phyloP scores from a whole-genome alignment of 2,797 vertebrate genomes.

The Artibeus jamaicensis region DNA sequence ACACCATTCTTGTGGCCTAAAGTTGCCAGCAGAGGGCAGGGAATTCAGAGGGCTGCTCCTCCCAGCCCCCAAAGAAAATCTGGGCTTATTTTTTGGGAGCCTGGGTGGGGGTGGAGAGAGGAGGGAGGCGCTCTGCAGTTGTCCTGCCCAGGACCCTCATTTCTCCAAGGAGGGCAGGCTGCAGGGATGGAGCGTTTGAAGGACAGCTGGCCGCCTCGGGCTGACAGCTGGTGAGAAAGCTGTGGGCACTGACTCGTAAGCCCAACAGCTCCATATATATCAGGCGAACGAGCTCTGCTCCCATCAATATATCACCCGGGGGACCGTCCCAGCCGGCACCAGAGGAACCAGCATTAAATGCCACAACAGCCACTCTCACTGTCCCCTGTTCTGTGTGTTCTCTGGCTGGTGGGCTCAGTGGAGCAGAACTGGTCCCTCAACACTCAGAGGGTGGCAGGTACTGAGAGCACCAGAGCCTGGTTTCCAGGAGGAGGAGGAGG shows the following conservation, averaged over 20 bases:
- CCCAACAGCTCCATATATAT: conserved; percentile 34
- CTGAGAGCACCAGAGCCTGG: neutral
- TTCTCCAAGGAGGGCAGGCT: neutral
- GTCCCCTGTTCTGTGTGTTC: neutral
- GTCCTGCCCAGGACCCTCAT: neutral
- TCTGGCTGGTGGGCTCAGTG: neutral
- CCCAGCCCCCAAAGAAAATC: neutral
- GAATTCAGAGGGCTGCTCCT: neutral
- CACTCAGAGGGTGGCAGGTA: neutral
- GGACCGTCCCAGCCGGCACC: neutral
- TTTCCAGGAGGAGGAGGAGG: rapidly evolving
- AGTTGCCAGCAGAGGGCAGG: neutral
- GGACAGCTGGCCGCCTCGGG: neutral
- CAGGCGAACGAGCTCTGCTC: conserved; percentile 53
- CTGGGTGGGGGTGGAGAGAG: no score
- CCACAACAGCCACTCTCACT: neutral
- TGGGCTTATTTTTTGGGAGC: neutral
- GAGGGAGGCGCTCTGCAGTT: neutral
- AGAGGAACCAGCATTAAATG: neutral
- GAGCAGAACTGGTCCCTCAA: neutral
- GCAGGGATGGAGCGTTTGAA: neutral
- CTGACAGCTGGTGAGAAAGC: conserved; percentile 59
- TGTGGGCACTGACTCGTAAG: neutral
- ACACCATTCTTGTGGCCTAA: neutral
- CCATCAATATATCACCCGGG: neutral